Conservation (phyloP, 2,797 vertebrate genomes). For the Catharus ustulatus region DNA sequence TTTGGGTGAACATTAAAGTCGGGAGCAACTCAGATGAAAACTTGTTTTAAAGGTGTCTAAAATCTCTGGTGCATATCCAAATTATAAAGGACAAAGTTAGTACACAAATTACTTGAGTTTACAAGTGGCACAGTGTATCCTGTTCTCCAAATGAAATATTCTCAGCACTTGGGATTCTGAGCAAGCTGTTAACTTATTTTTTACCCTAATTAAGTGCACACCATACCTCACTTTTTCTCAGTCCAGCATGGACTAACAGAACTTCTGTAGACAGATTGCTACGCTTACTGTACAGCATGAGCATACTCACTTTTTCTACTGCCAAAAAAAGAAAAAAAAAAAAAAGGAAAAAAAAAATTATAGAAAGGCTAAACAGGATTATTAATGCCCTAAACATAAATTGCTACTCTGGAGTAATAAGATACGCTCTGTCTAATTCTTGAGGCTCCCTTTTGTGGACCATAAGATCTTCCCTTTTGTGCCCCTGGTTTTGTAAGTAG, state of each 20-base stretch:
- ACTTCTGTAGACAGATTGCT: background rate
- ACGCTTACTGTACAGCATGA: background rate
- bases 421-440: background rate
- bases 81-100: background rate
- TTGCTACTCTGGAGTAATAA: background rate
- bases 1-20: background rate
- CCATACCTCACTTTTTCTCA: background rate
- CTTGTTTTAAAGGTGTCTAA: background rate
- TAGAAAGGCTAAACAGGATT: background rate
- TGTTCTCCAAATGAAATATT: background rate
- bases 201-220: background rate
- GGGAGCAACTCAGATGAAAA: background rate
- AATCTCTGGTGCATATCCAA: background rate
- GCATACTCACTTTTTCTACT: background rate
- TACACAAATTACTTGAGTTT: background rate
- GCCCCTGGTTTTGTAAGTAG: background rate
- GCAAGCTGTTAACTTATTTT: constrained; percentile 2
- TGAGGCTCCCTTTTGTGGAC: background rate
- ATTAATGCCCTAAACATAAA: background rate
- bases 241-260: background rate
- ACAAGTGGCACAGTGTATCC: background rate
- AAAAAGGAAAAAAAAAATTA: background rate
- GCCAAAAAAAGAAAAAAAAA: background rate
- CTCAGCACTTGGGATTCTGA: background rate
- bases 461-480: background rate